Conservation (phyloP, 2,113 vertebrate species). For the Aramus guarauna region DNA sequence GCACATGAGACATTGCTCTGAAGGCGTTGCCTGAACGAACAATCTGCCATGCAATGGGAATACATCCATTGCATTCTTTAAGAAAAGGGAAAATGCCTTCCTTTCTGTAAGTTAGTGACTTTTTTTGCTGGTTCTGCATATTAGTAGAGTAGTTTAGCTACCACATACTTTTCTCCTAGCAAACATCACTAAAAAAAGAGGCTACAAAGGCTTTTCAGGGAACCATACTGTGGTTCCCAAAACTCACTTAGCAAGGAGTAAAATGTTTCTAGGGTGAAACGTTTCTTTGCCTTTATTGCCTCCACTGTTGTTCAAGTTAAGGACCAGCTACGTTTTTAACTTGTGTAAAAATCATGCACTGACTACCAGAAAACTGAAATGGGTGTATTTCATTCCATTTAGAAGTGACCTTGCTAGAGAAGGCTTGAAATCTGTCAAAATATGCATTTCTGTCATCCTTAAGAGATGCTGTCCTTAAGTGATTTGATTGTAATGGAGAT, state of each 20-base stretch:
- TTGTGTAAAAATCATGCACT: not conserved
- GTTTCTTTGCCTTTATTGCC: not conserved
- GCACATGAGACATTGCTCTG: not conserved
- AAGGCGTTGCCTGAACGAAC: not conserved
- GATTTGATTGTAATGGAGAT: conserved; percentile 27
- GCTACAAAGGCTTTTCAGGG: not conserved
- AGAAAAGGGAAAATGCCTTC: not conserved
- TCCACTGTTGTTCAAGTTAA: not conserved
- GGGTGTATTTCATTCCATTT: not conserved
- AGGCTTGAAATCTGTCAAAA: conserved; percentile 18
- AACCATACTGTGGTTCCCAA: not conserved
- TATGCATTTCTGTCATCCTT: not conserved
- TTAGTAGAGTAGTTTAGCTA: not conserved
- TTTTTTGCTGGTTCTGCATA: not conserved
- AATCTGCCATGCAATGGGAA: not conserved
- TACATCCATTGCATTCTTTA: not conserved
- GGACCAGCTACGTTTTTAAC: not conserved
- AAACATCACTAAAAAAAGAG: not conserved
- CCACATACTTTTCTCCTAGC: not conserved
- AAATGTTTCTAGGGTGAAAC: not conserved
- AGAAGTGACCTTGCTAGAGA: not conserved
- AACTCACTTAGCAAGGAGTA: not conserved
- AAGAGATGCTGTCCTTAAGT: conserved; percentile 15
- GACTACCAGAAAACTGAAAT: not conserved
- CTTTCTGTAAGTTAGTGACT: not conserved